Base-by-base conservation (phyloP, 1,140 invertebrate genomes). In the Drosophila orena region DNA sequence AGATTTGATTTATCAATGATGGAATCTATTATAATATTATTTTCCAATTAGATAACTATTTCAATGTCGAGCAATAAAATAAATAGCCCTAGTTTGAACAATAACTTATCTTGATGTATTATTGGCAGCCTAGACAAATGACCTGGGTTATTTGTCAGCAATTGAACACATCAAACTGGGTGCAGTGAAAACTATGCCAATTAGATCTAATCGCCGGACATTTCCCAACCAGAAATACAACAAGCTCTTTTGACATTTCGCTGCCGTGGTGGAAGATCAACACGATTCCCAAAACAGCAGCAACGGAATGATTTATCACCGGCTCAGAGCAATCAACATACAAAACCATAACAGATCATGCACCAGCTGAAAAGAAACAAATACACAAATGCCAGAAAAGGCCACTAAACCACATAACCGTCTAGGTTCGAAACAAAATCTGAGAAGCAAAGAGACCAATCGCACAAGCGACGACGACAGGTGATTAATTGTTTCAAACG, bases 401-500 rank as follows among this genome's bases (percentile, higher is more conserved):
- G 72, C 72, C 74, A 77, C 53, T 59, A 59, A 69, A 77, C 74
- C 83, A 61, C 83, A 81, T 89, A 89, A 76, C 75, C 74, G 71
- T 86, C 60, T 54, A 56, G 30, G 38, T 37, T n/a, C 61, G 20
- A 46, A 58, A 58, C 61, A 37, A 69, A 72, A 70, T 75, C 64
- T 65, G 70, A 77, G 61, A 54, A 30, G 5, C 44, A 66, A 46
- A 84, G 74, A 84, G 62, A 71, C 47, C 80, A 83, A 83, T 76
- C 76, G 78, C 68, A 54, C 72, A 72, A 54, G 66, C 55, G 69
- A 79, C 81, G 81, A 88, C 84, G 84, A 88, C 84, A 89, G 84
- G 84, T 89, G 84, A 89, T 89, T 89, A 89, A 89, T 89, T 89
- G 84, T 89, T 90, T 70, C 72, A 77, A 70, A 68, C 74, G 84